Percentiles rank a stretch among this genome's conserved stretches.
These are phyloP conservation scores for Ophion ellenae DNA, from an alignment of 2,888 invertebrate genomes.

Conservation along the genomic window DNA sequence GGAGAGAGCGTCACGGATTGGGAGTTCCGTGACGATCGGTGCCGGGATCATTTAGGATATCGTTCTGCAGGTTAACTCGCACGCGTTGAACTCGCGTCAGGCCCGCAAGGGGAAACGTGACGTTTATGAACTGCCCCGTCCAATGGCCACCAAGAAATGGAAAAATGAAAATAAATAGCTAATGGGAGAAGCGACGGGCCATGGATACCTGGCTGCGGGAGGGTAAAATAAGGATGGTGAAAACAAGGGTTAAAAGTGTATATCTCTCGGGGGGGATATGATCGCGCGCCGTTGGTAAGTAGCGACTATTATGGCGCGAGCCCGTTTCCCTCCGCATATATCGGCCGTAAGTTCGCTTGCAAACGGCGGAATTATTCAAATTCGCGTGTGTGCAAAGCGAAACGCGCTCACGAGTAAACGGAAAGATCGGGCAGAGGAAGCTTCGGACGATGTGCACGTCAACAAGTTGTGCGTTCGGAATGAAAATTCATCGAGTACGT, in stretches of 20 bases:
- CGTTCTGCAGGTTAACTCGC: background rate
- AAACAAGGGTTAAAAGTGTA: conserved; percentile 50
- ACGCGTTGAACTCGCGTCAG: background rate
- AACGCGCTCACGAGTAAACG: conserved; percentile 64
- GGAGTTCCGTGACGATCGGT: too few relatives aligned
- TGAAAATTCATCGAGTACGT: conserved; percentile 57
- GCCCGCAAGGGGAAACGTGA: too few relatives aligned
- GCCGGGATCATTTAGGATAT: too few relatives aligned
- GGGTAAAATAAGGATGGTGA: conserved; percentile 34
- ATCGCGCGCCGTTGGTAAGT: conserved; percentile 73
- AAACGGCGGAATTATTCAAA: conserved; percentile 82
- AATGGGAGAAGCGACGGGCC: conserved; percentile 33
- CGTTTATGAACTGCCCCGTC: conserved; percentile 4
- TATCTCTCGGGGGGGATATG: conserved; percentile 48
- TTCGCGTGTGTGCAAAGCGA: conserved; percentile 68
- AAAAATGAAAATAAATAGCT: conserved; percentile 20
- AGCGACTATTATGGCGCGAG: conserved; percentile 77
- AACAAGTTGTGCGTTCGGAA: conserved; percentile 74
- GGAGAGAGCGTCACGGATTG: too few relatives aligned
- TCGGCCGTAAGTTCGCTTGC: conserved; percentile 77
- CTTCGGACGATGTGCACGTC: conserved; percentile 60
- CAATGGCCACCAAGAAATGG: conserved; percentile 15
- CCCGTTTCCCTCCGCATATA: conserved; percentile 71
- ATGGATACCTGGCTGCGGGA: conserved; percentile 37
- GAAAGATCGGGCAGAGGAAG: conserved; percentile 68